Base-by-base conservation (phyloP, 2,113 vertebrate species). In the Rostratula benghalensis region DNA sequence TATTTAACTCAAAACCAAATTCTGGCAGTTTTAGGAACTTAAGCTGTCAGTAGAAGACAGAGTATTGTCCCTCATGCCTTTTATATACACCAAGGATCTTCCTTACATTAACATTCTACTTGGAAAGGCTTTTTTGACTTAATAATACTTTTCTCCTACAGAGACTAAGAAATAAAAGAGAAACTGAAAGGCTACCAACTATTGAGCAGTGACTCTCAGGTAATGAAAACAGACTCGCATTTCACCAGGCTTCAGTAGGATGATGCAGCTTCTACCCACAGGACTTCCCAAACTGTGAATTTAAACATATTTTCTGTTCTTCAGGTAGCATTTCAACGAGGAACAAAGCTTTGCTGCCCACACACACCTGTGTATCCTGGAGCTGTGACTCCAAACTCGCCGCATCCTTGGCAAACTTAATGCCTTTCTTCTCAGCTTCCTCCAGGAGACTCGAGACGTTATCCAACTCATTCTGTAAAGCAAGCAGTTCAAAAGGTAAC, bases 301-400 rank as follows among this genome's bases (percentile, higher is more conserved):
- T 67, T 45, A 79, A 87, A 57, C 30, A 20, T 21, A 6, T 37
- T 69, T 91, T 92, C 30, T 68, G 65, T 48, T 7, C 24, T 8
- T 51, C 30, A 83, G 64, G 12, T 25, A 37, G 37, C 46, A 12
- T 19, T 81, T 48, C 27, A 69, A 78, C 1, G 27, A 81, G 63
- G 60, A 83, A 60, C 59, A 89, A 71, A 89, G 84, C 93, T 31
- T 3, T 41, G 27, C 24, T 61, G 28, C 20, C 9, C 21, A 87
- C 89, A 73, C 95, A 99, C 95, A 99, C 99, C 98, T 99, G 99
- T 7, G 98, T 99, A 57, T 99, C 99, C 96, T 99, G 99, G 22
- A 99, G 98, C 86, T 99, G 99, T 33, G 99, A 99, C 96, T 99
- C 99, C 81, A 99, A 94, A 54, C 98, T 98, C 28, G 99, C 97